These are phyloP conservation scores for Heptranchias perlo DNA, from an alignment of 2,113 vertebrate species.

Conservation along the genomic window DNA sequence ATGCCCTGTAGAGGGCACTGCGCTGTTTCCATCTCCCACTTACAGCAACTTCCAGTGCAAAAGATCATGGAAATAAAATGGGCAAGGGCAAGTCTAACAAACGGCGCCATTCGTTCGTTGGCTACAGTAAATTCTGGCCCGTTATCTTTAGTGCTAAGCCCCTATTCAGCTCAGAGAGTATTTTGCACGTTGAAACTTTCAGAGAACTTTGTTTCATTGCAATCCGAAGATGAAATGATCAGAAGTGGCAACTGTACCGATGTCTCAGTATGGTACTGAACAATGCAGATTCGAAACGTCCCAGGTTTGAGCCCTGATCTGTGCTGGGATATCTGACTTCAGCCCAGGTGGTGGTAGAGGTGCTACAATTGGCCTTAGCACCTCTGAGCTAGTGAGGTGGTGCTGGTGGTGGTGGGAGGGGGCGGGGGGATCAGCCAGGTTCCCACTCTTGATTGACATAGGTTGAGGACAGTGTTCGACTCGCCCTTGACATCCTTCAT, in stretches of 20 bases:
- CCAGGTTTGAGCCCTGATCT: neutral
- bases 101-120: too few relatives aligned
- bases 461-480: neutral
- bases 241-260: neutral
- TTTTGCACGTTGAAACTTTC: neutral
- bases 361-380: neutral
- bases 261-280: neutral
- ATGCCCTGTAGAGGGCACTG: too few relatives aligned
- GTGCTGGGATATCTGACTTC: neutral
- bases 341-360: neutral
- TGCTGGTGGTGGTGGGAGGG: neutral
- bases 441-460: neutral
- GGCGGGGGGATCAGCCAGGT: too few relatives aligned
- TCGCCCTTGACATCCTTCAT: neutral
- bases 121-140: too few relatives aligned
- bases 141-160: neutral
- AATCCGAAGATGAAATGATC: neutral
- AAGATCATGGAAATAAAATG: too few relatives aligned
- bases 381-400: neutral
- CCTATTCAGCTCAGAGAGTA: neutral
- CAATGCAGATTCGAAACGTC: neutral
- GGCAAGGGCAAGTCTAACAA: too few relatives aligned
- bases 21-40: too few relatives aligned
- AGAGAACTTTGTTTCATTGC: neutral
- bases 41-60: too few relatives aligned